A percentile compares a stretch with the other conserved stretches of the same genome.
These are phyloP conservation scores for Synergus laeviventris DNA, from an alignment of 2,888 invertebrate species.

Conservation along the genomic window DNA sequence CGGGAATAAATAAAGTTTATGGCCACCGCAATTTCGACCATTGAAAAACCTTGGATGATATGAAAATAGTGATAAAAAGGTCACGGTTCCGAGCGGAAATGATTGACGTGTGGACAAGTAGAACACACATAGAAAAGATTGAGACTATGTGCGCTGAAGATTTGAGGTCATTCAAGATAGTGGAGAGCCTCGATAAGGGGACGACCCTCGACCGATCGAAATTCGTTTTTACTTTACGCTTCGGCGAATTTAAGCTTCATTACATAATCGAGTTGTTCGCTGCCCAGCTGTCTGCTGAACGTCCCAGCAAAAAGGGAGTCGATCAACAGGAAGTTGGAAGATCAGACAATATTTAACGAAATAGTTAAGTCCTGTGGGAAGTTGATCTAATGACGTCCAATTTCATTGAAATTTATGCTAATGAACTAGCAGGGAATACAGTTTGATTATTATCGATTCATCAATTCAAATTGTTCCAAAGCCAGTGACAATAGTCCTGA, in stretches of 20 bases:
- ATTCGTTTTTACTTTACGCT: constrained; percentile 47
- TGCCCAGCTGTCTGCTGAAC: constrained; percentile 66
- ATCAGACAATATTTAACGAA: constrained; percentile 24
- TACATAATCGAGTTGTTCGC: constrained; percentile 64
- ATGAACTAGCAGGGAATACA: background rate
- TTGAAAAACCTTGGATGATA: background rate
- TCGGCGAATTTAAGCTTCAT: constrained; percentile 56
- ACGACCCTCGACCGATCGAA: constrained; percentile 25
- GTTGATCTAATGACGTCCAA: background rate
- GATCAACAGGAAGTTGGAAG: constrained; percentile 29
- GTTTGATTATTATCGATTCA: background rate
- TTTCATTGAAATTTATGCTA: background rate
- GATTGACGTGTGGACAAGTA: background rate
- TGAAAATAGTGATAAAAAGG: background rate
- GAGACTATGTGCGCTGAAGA: background rate
- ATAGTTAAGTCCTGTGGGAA: constrained; percentile 7
- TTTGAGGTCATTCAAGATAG: constrained; percentile 22
- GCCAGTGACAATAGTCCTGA: background rate
- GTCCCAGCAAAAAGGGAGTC: constrained; percentile 5
- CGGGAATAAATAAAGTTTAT: constrained; percentile 5
- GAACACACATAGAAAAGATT: background rate
- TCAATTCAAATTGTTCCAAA: background rate
- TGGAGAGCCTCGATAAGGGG: constrained; percentile 18
- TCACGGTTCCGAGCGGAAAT: background rate
- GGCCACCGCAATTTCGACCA: constrained; percentile 11